Evolutionary conservation across 2,888 invertebrate genomes (phyloP).

Genomic region (Ypsolopha sequella): DNA sequence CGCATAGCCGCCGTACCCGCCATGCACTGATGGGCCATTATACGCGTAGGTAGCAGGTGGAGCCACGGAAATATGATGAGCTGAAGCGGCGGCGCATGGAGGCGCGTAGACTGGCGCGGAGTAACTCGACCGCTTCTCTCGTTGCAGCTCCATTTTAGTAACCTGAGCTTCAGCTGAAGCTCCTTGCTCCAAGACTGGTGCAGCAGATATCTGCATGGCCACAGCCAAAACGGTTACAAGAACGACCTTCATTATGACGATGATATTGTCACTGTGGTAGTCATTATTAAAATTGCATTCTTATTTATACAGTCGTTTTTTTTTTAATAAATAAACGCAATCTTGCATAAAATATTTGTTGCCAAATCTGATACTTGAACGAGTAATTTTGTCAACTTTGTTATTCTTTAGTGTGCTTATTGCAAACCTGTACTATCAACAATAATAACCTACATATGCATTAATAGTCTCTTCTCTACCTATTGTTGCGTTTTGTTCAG

Average conservation of each 20-base stretch:
- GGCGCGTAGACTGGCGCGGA: conserved; percentile 11
- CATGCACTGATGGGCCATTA: neutral
- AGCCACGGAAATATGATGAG: conserved; percentile 6
- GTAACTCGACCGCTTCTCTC: conserved; percentile 5
- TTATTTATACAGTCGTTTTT: conserved; percentile 41
- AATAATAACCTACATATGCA: no score
- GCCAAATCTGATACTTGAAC: conserved; percentile 17
- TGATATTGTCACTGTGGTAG: conserved; percentile 12
- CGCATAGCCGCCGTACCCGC: conserved; percentile 18
- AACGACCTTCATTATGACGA: conserved; percentile 37
- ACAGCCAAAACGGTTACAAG: conserved; percentile 22
- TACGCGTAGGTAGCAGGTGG: conserved; percentile 10
- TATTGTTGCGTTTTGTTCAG: no score
- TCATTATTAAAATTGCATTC: conserved; percentile 21
- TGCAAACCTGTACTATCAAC: no score
- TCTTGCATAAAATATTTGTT: conserved; percentile 14
- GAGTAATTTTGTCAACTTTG: conserved; percentile 29
- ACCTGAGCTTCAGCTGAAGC: neutral
- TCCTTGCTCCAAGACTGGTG: conserved; percentile 23
- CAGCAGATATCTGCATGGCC: conserved; percentile 16
- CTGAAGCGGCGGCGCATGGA: conserved; percentile 16
- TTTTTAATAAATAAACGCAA: conserved; percentile 22
- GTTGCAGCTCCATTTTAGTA: neutral
- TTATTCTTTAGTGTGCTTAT: neutral
- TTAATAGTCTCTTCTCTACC: no score